Evolutionary conservation across 2,888 invertebrate genomes (phyloP), one percentile per base, ranked within the genome.

Genomic region (Steromphala cineraria): DNA sequence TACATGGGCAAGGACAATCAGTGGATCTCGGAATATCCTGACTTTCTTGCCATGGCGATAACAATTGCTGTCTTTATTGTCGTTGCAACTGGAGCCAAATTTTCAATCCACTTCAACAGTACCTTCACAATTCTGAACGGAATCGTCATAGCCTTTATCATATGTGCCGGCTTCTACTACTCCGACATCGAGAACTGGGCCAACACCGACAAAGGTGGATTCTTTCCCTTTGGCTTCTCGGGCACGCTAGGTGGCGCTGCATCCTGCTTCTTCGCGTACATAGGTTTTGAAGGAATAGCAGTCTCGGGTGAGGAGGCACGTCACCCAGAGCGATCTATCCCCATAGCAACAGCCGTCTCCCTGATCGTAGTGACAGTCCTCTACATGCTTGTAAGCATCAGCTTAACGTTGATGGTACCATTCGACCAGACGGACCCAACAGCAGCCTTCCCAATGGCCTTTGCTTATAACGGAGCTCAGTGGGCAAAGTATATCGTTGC

Each of bases 131-230:
- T 91, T 15, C 83, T 94, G 28, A 94, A 94, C 83, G 88, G 92
- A 77, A 82, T 89, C 5, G 93, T 94, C 21, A 91, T 94, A n/a
- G 77, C 89, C 8, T 92, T 94, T 79, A 90, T 94, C 24, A 92
- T 93, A 56, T 88, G 90, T 52, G 95, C 97, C n/a, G 98, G 98
- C 0, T 96, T 97, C 90, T 96, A 96, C 92, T 97, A 96, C 91
- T 97, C 97, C 0, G 96, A 98, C 89, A 93, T 95, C 15, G 94
- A 94, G 5, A 98, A 98, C 90, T 98, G 98, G 98, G 96, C 96
- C 0, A 95, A 87, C 62, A 81, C 62, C 40, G 67, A 79, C 24
- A 78, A 81, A 28, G 91, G 95, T 46, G 92, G 92, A 5, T 94
- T 93, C 87, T 88, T 94, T 83, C 94, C 94, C 0, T 92, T 90